These are phyloP conservation scores for Tricholauxania praeusta DNA, from an alignment of 2,888 invertebrate genomes.

Conservation along the genomic window DNA sequence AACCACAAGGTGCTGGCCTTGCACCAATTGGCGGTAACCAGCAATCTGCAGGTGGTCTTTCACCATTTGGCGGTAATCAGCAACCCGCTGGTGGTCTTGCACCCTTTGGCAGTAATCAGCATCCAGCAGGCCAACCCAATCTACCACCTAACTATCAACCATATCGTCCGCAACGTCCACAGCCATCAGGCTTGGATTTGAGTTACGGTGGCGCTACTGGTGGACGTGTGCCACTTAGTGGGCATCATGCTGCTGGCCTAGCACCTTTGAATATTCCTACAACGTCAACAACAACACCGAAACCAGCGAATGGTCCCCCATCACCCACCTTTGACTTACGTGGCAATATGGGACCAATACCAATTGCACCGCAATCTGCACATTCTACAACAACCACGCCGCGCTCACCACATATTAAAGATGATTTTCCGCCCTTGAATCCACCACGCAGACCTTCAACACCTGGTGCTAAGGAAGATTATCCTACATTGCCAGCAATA, in stretches of 20 bases:
- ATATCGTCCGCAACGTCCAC: constrained; percentile 58
- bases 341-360: constrained; percentile 1
- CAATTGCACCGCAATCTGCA: constrained; percentile 8
- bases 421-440: constrained; percentile 50
- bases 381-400: constrained; percentile 40
- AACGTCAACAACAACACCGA: constrained; percentile 43
- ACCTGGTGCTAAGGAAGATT: constrained; percentile 57
- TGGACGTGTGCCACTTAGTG: constrained; percentile 40
- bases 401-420: constrained; percentile 41
- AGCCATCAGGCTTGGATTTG: constrained; percentile 62
- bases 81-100: constrained; percentile 15
- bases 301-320: constrained; percentile 7
- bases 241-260: constrained; percentile 54
- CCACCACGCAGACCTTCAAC: constrained; percentile 49
- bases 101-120: constrained; percentile 12
- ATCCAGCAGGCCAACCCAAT: constrained; percentile 47
- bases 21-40: background rate
- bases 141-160: constrained; percentile 55
- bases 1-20: constrained; percentile 18
- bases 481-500: constrained; percentile 58
- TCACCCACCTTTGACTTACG: background rate
- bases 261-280: constrained; percentile 52
- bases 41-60: background rate
- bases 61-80: background rate
- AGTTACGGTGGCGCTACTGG: constrained; percentile 55